phyloP scores from a whole-genome alignment of 2,888 invertebrate species.

The Globia sparganii region DNA sequence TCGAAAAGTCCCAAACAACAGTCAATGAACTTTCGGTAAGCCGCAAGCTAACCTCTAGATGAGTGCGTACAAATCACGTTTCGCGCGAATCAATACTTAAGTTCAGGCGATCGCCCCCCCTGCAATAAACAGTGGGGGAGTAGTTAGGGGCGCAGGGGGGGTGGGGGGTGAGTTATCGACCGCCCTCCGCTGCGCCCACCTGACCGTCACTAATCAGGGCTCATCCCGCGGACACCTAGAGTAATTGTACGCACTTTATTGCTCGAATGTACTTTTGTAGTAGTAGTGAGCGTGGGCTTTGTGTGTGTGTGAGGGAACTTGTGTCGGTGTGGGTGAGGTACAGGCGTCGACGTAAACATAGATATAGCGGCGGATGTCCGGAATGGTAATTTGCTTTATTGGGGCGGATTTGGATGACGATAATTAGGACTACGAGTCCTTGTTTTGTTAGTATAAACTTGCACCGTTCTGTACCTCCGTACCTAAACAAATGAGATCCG shows the following conservation, averaged over 20 bases:
- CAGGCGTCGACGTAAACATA: conserved; percentile 64
- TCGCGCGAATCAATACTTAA: conserved; percentile 91
- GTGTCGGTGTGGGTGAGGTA: conserved; percentile 67
- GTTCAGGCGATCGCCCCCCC: conserved; percentile 90
- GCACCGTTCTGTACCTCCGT: conserved; percentile 46
- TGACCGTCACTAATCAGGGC: conserved; percentile 90
- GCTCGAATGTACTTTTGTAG: conserved; percentile 72
- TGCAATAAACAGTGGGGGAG: conserved; percentile 87
- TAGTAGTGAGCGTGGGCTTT: conserved; percentile 64
- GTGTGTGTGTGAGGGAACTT: conserved; percentile 50
- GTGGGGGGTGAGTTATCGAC: conserved; percentile 81
- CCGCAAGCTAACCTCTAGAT: conserved; percentile 88
- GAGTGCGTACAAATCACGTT: conserved; percentile 91
- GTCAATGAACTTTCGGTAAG: conserved; percentile 76
- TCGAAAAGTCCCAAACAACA: conserved; percentile 66
- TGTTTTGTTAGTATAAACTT: conserved; percentile 67
- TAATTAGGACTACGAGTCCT: conserved; percentile 66
- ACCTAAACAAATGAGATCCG: conserved; percentile 54
- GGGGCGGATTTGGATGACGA: conserved; percentile 70
- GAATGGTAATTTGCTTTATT: conserved; percentile 74
- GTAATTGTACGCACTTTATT: conserved; percentile 86
- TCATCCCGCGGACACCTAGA: conserved; percentile 90
- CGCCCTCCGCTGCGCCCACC: conserved; percentile 83
- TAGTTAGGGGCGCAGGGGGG: conserved; percentile 81
- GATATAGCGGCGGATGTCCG: conserved; percentile 68